Evolutionary conservation across 2,797 vertebrate species (phyloP).

Genomic region (Coregonus sp.): DNA sequence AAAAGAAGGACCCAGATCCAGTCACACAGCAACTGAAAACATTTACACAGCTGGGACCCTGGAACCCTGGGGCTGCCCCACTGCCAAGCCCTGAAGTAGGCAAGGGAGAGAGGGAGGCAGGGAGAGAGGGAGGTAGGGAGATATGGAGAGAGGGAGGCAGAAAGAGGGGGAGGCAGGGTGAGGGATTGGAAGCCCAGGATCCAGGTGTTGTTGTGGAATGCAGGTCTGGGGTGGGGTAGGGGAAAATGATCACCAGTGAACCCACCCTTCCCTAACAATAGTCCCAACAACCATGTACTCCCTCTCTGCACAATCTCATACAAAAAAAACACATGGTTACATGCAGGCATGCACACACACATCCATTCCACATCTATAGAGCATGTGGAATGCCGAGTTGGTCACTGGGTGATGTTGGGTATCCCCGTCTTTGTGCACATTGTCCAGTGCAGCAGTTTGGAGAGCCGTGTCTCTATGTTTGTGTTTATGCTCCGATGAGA

Average conservation of each 20-base stretch:
- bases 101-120: constrained; percentile 29
- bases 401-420: constrained; percentile 1
- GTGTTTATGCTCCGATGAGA: neutral
- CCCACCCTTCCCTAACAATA: constrained; percentile 30
- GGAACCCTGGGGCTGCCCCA: constrained; percentile 81
- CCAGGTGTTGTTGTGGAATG: constrained; percentile 68
- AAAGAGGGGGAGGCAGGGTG: constrained; percentile 33
- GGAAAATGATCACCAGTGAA: constrained; percentile 62
- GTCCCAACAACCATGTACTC: constrained; percentile 52
- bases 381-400: constrained; percentile 11
- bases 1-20: constrained; percentile 87
- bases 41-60: constrained; percentile 98
- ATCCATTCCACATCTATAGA: neutral
- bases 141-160: neutral
- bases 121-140: constrained; percentile 19
- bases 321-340: neutral
- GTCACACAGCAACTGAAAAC: constrained; percentile 96
- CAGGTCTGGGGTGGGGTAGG: constrained; percentile 62
- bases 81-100: constrained; percentile 71
- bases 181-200: constrained; percentile 19
- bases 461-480: constrained; percentile 29
- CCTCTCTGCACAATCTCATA: constrained; percentile 19
- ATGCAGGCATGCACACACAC: constrained; percentile 7
- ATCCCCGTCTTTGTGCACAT: constrained; percentile 16
- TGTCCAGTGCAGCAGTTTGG: constrained; percentile 32